Evolutionary conservation across 2,888 invertebrate genomes (phyloP).

Genomic region (Lasioglossum malachurum): DNA sequence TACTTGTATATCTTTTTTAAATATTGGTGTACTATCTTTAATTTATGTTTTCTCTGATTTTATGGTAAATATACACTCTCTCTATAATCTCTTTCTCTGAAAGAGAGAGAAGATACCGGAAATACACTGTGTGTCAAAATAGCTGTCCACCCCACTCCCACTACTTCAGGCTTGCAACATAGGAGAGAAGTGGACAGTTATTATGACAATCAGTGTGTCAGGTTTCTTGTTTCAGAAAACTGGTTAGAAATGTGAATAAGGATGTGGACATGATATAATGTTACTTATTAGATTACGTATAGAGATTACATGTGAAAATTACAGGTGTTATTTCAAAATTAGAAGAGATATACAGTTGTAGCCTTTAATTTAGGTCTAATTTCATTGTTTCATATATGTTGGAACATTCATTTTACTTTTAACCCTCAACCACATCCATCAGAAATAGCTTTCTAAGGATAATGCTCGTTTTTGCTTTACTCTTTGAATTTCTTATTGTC

Average conservation of each 20-base stretch:
- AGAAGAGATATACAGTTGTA: background rate
- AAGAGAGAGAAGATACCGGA: background rate
- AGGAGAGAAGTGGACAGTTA: background rate
- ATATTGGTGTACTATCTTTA: background rate
- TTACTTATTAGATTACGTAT: background rate
- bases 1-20: background rate
- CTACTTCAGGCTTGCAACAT: background rate
- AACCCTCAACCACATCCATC: too few relatives aligned
- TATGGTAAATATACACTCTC: background rate
- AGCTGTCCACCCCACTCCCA: background rate
- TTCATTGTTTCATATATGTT: background rate
- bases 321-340: background rate
- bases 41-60: background rate
- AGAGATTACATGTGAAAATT: background rate
- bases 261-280: background rate
- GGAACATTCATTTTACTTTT: background rate
- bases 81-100: background rate
- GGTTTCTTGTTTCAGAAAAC: conserved; percentile 1
- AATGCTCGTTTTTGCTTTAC: background rate
- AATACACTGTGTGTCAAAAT: background rate
- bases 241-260: conserved; percentile 1
- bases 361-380: background rate
- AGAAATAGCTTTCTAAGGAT: too few relatives aligned
- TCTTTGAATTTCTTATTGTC: background rate
- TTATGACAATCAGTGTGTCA: background rate